Evolutionary conservation across 2,888 invertebrate species (phyloP).

Genomic region (Hypolimnas misippus): DNA sequence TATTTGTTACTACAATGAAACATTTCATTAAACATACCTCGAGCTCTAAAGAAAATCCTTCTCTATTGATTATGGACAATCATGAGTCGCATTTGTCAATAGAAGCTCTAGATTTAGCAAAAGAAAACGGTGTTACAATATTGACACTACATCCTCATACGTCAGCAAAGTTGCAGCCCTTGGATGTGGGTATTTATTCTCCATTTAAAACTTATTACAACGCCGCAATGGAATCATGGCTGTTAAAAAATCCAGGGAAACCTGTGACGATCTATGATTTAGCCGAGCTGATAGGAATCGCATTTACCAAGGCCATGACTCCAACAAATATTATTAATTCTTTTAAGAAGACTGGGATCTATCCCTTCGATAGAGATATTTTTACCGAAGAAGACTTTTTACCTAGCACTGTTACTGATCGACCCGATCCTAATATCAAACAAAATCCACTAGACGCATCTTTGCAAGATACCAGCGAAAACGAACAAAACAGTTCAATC

Average conservation of each 20-base stretch:
- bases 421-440: not conserved
- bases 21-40: conserved; percentile 54
- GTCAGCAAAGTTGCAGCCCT: conserved; percentile 38
- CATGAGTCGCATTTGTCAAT: conserved; percentile 43
- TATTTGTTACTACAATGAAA: conserved; percentile 54
- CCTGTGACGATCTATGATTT: conserved; percentile 41
- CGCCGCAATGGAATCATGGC: conserved; percentile 44
- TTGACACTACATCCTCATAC: conserved; percentile 43
- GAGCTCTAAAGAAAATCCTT: conserved; percentile 47
- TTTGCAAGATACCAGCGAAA: not conserved
- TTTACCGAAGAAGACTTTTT: conserved; percentile 29
- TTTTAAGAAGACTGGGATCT: conserved; percentile 29
- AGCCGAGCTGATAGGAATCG: conserved; percentile 29
- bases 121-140: conserved; percentile 40
- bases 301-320: conserved; percentile 38
- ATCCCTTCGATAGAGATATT: conserved; percentile 25
- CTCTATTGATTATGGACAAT: conserved; percentile 54
- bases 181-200: conserved; percentile 43
- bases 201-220: conserved; percentile 43
- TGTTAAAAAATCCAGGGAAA: conserved; percentile 41
- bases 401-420: conserved; percentile 29
- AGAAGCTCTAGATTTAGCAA: conserved; percentile 42
- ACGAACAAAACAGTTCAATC: not conserved
- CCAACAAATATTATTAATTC: conserved; percentile 30
- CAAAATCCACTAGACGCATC: not conserved